Conservation (phyloP, 2,888 invertebrate species). For the Blastobasis lacticolella region DNA sequence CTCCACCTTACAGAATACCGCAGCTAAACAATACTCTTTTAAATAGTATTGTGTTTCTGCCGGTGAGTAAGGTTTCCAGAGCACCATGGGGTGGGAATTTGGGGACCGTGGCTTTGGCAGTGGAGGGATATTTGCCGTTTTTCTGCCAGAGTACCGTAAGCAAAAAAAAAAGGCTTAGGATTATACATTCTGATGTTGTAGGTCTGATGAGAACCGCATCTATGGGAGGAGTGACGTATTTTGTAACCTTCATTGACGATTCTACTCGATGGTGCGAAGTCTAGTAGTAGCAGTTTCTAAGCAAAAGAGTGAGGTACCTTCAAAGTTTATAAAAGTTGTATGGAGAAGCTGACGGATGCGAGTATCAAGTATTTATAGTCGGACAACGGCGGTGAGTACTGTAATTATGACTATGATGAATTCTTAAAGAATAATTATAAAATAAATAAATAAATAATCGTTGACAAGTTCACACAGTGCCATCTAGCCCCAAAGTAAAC, state of each 20-base stretch:
- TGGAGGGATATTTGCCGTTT: too few species aligned
- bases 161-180: conserved; percentile 1
- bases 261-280: conserved; percentile 10
- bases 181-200: conserved; percentile 8
- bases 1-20: too few species aligned
- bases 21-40: too few species aligned
- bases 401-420: conserved; percentile 6
- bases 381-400: conserved; percentile 9
- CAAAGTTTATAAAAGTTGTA: conserved; percentile 8
- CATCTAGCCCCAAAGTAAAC: too few species aligned
- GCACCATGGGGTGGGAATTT: too few species aligned
- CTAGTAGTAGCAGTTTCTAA: conserved; percentile 7
- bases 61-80: too few species aligned
- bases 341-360: conserved; percentile 6
- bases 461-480: too few species aligned
- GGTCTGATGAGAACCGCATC: conserved; percentile 9
- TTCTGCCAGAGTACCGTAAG: too few species aligned
- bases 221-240: conserved; percentile 7
- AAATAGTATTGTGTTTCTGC: too few species aligned
- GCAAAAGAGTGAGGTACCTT: conserved; percentile 10
- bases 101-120: too few species aligned
- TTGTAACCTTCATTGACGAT: conserved; percentile 12
- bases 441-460: too few species aligned
- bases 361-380: conserved; percentile 10
- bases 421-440: too few species aligned